Evolutionary conservation across 2,797 vertebrate genomes (phyloP).

Genomic region (Rhinatrema bivittatum): DNA sequence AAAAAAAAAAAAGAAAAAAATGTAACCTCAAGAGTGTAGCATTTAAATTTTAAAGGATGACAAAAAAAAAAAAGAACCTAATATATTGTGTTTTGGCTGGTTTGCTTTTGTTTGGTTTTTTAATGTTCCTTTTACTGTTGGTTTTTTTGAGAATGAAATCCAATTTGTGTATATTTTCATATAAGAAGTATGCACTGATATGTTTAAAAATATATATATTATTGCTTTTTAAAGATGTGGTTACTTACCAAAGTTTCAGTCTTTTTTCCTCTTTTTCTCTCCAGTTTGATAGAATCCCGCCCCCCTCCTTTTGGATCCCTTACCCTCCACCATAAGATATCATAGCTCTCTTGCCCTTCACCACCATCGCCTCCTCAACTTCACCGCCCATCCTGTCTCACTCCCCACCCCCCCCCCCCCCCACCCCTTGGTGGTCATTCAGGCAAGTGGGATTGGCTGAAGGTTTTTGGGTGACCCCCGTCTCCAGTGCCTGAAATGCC

Average conservation of each 20-base stretch:
- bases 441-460: no score
- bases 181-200: slow-evolving; percentile 94
- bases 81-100: slow-evolving; percentile 95
- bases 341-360: not conserved
- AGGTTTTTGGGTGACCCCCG: no score
- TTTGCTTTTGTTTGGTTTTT: slow-evolving; percentile 81
- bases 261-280: slow-evolving; percentile 77
- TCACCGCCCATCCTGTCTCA: no score
- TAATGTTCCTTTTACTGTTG: slow-evolving; percentile 24
- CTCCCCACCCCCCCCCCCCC: not conserved
- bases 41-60: slow-evolving; percentile 63
- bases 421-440: no score
- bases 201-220: slow-evolving; percentile 75
- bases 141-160: slow-evolving; percentile 89
- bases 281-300: slow-evolving; percentile 28
- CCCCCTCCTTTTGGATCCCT: not conserved
- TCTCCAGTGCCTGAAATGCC: no score
- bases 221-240: slow-evolving; percentile 92
- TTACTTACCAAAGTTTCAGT: slow-evolving; percentile 91
- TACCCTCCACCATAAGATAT: not conserved
- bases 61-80: slow-evolving; percentile 71
- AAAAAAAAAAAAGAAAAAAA: slow-evolving; percentile 67
- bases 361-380: not conserved
- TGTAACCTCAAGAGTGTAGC: slow-evolving; percentile 76
- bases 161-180: slow-evolving; percentile 94